Percentiles rank a stretch among this genome's conserved stretches.
These are phyloP conservation scores for Cololabis saira DNA, from an alignment of 2,113 vertebrate species.

Conservation along the genomic window DNA sequence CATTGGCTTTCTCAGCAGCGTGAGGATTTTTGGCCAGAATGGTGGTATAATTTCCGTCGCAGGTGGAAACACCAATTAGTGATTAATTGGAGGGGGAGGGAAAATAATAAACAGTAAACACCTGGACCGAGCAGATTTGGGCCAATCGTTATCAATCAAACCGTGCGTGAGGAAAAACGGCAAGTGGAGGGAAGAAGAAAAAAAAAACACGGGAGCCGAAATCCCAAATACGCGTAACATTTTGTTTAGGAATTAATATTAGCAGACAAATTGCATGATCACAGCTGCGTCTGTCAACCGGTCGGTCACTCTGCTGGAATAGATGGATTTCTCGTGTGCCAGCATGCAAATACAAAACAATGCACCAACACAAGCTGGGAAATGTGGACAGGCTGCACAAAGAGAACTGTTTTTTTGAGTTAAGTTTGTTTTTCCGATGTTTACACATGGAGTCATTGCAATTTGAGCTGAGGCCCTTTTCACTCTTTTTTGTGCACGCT, in stretches of 20 bases:
- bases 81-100: slow-evolving; percentile 79
- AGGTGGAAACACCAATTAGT: slow-evolving; percentile 84
- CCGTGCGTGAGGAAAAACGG: slow-evolving; percentile 50
- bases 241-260: slow-evolving; percentile 56
- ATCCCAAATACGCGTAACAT: slow-evolving; percentile 17
- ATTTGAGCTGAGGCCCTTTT: too few relatives aligned
- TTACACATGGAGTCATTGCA: too few relatives aligned
- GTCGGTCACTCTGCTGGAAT: slow-evolving; percentile 33
- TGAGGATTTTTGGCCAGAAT: slow-evolving; percentile 59
- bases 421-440: background rate
- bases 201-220: slow-evolving; percentile 28
- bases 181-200: slow-evolving; percentile 37
- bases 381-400: slow-evolving; percentile 4
- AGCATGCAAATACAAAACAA: slow-evolving; percentile 12
- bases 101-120: slow-evolving; percentile 80
- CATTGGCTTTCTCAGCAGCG: slow-evolving; percentile 25
- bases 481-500: too few relatives aligned
- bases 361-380: background rate
- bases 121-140: slow-evolving; percentile 77
- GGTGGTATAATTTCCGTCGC: slow-evolving; percentile 66
- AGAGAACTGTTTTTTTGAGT: background rate
- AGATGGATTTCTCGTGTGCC: slow-evolving; percentile 31
- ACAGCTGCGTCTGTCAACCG: slow-evolving; percentile 43
- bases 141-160: slow-evolving; percentile 83
- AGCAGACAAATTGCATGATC: slow-evolving; percentile 48